Evolutionary conservation across 2,797 vertebrate species (phyloP), one percentile per base, ranked within the genome.

Genomic region (Lacerta viridis): DNA sequence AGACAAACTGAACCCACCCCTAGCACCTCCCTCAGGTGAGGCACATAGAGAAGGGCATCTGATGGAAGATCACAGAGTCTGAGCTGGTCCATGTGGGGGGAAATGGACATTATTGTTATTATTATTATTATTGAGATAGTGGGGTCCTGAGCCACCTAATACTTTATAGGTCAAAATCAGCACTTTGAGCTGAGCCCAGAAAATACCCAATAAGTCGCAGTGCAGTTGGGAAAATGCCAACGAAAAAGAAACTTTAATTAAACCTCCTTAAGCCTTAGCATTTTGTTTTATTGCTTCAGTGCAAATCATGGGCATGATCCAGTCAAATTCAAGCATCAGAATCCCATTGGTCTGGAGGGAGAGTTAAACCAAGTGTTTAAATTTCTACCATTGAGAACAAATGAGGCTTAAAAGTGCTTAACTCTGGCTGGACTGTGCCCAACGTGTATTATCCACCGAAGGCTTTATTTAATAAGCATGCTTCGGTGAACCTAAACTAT

Each of bases 331-430:
- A 75, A 76, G 43, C 33, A 55, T 75, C 17, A 75, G 55, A 89
- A 76, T n/a, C 77, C 43, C 55, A 85, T 81, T 89, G 69, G 15
- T 50, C 81, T 89, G 83, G 68, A n/a, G 84, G 78, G 80, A 89
- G 79, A 10, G n/a, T 50, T 39, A 80, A 81, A 76, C n/a, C 7
- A 55, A 81, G 69, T 85, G 71, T 75, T 81, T 89, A 85, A 85
- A 80, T 64, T 7, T 81, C 83, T 81, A 78, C 78, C 69, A 84
- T 71, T 85, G 59, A 85, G 75, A 89, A 50, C 80, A 83, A 89
- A 85, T 76, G 88, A 89, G 78, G 71, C 88, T 89, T 89, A 76
- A 75, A 89, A 89, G 83, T 81, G 78, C 78, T 89, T 89, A 89
- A 89, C 79, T 76, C 68, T 81, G 68, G 83, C 72, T 89, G 78